A percentile compares a stretch with the other conserved stretches of the same genome.
These are phyloP conservation scores for Branchellion lobata DNA, from an alignment of 2,888 invertebrate species.

Conservation along the genomic window DNA sequence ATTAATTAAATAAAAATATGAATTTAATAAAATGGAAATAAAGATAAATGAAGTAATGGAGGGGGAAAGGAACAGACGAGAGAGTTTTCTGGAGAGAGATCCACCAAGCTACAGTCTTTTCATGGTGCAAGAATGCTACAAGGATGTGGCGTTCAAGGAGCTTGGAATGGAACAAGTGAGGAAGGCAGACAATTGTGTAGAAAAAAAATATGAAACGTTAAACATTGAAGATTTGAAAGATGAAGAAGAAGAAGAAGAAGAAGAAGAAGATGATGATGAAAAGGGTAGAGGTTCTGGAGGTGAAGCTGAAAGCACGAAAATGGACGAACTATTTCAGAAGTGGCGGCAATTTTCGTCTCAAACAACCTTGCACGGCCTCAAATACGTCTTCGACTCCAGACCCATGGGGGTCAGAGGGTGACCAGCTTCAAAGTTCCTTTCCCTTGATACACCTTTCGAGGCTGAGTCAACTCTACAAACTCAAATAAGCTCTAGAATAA, in stretches of 20 bases:
- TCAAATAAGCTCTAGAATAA: too few species aligned
- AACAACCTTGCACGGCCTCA: conserved; percentile 50
- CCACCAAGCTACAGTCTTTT: conserved; percentile 43
- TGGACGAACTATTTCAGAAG: conserved; percentile 46
- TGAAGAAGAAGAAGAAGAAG: neutral
- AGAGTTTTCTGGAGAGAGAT: neutral
- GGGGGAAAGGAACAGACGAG: neutral
- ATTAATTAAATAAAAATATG: too few species aligned
- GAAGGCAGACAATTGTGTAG: too few species aligned
- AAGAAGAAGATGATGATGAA: neutral
- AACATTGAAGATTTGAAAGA: neutral
- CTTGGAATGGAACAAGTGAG: too few species aligned
- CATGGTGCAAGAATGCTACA: conserved; percentile 7
- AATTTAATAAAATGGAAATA: too few species aligned
- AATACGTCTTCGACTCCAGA: conserved; percentile 48
- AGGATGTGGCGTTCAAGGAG: neutral
- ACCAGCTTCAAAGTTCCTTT: neutral
- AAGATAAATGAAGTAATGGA: neutral
- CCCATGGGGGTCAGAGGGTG: conserved; percentile 46
- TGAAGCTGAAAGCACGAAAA: neutral
- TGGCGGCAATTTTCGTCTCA: conserved; percentile 47
- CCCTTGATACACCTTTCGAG: neutral
- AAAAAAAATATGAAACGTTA: too few species aligned
- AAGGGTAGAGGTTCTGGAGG: neutral
- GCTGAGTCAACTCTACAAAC: neutral